phyloP scores from a whole-genome alignment of 1,140 invertebrate genomes.

The Rhopalosiphum maidis region DNA sequence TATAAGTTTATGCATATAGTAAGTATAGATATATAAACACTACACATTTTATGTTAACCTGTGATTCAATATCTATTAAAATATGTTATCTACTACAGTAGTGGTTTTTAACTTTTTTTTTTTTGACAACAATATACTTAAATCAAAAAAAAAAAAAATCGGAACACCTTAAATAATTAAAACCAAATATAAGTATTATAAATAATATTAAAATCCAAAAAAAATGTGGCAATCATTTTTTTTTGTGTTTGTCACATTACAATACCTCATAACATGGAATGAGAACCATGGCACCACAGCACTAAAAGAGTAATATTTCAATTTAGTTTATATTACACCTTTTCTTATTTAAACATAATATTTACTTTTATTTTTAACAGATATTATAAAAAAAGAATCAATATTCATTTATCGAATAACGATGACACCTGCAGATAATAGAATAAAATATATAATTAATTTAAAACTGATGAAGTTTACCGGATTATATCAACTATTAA shows the following conservation, averaged over 20 bases:
- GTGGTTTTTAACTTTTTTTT: neutral
- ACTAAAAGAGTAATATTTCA: neutral
- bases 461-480: neutral
- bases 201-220: neutral
- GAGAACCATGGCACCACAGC: neutral
- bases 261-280: too few species aligned
- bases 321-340: neutral
- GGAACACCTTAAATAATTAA: neutral
- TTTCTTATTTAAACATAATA: neutral
- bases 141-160: neutral
- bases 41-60: neutral
- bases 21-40: neutral
- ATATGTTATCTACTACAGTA: neutral
- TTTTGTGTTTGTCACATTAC: neutral
- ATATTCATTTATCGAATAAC: neutral
- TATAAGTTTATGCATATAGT: neutral
- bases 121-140: neutral
- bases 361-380: neutral
- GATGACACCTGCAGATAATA: neutral
- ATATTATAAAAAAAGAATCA: neutral
- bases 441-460: neutral
- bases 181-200: neutral
- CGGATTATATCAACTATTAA: neutral
- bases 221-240: neutral
- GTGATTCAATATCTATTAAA: neutral